Evolutionary conservation across 2,797 vertebrate genomes (phyloP).

Genomic region (Dipus sagitta): DNA sequence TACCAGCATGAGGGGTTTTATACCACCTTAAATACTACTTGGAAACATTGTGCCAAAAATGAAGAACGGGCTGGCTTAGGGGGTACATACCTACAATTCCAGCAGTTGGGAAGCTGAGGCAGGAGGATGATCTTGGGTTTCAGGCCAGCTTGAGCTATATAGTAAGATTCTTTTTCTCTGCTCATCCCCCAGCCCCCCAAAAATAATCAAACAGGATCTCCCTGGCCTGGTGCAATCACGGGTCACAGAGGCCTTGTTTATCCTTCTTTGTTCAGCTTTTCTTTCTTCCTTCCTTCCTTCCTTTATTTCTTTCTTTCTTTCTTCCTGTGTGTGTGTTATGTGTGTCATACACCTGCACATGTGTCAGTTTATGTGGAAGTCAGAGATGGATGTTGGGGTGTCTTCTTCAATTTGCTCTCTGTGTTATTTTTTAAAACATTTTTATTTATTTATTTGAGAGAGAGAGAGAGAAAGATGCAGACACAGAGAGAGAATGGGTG

Average conservation of each 20-base stretch:
- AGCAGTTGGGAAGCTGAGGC: background rate
- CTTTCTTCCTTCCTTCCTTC: no score
- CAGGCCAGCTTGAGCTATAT: background rate
- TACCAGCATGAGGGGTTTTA: background rate
- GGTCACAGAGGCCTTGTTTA: background rate
- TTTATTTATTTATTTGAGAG: no score
- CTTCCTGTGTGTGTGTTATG: no score
- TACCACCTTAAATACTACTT: fast-evolving
- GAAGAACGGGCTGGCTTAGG: background rate
- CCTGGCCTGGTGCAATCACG: background rate
- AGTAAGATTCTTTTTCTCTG: background rate
- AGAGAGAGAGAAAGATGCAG: no score
- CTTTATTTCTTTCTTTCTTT: no score
- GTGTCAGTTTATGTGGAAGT: no score
- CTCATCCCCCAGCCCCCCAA: background rate
- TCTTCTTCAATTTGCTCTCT: no score
- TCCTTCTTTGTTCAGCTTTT: background rate
- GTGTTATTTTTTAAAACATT: no score
- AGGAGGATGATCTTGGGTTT: background rate
- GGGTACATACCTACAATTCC: no score
- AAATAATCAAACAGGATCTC: background rate
- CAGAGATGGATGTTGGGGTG: no score
- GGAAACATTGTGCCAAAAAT: background rate
- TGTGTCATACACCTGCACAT: no score
- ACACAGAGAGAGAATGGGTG: no score